These are phyloP conservation scores for Scaptomyza montana DNA, from an alignment of 1,140 invertebrate genomes.

Conservation along the genomic window DNA sequence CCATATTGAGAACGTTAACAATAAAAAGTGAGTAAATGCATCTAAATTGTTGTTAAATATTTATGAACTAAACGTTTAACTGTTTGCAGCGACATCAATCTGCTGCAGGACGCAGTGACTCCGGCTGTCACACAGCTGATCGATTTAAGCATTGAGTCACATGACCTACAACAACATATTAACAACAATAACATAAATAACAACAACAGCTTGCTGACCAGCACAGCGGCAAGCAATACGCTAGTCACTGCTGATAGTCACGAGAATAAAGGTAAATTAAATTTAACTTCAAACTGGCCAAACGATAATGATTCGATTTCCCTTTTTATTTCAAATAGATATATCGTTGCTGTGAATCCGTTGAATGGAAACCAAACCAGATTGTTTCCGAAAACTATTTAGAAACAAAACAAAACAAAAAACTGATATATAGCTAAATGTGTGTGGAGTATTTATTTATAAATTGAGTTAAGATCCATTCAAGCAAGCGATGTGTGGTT, in stretches of 20 bases:
- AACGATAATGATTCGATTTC: constrained; percentile 2
- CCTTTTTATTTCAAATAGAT: constrained; percentile 48
- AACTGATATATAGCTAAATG: constrained; percentile 81
- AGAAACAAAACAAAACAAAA: constrained; percentile 42
- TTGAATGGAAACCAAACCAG: constrained; percentile 67
- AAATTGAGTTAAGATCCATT: constrained; percentile 56
- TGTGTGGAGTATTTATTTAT: constrained; percentile 81
- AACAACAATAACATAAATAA: constrained; percentile 69
- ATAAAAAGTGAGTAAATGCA: constrained; percentile 75
- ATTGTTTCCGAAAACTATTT: constrained; percentile 67
- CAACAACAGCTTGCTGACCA: constrained; percentile 82
- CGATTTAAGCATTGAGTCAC: constrained; percentile 82
- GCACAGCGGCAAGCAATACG: constrained; percentile 78
- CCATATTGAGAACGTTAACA: constrained; percentile 83
- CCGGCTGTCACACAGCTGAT: constrained; percentile 76
- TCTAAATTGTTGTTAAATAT: neutral
- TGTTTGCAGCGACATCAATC: constrained; percentile 74
- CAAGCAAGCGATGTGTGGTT: constrained; percentile 35
- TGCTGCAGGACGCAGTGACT: constrained; percentile 73
- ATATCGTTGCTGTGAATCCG: constrained; percentile 83
- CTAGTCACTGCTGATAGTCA: constrained; percentile 84
- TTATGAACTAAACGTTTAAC: neutral
- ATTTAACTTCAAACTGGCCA: too few species aligned
- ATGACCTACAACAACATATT: constrained; percentile 72
- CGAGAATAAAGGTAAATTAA: constrained; percentile 79